phyloP scores from a whole-genome alignment of 30 jellyfish, hydroid and myxozoan genomes.

The Hydractinia symbiolongicarpus region DNA sequence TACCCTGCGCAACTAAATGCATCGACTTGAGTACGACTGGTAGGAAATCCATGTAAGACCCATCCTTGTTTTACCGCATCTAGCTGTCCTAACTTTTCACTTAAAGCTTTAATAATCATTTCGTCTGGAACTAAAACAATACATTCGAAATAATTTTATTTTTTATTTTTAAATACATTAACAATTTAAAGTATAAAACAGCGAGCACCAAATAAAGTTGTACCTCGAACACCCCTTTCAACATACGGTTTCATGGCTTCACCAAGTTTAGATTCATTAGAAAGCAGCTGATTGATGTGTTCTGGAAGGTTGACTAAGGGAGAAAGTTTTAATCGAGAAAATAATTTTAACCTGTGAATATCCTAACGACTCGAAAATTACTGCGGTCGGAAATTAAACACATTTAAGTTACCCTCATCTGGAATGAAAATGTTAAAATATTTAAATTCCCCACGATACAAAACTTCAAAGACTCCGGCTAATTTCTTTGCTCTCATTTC shows the following conservation, averaged over 20 bases:
- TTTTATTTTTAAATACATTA: not conserved
- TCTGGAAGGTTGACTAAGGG: slow-evolving; percentile 39
- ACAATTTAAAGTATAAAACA: not conserved
- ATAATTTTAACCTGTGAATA: not conserved
- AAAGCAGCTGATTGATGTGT: slow-evolving; percentile 26
- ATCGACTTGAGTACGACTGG: slow-evolving; percentile 79
- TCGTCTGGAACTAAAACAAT: slow-evolving; percentile 89
- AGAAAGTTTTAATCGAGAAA: not conserved
- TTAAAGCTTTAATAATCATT: slow-evolving; percentile 49
- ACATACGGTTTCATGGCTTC: slow-evolving; percentile 76
- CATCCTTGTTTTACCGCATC: slow-evolving; percentile 95
- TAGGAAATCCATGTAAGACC: slow-evolving; percentile 98
- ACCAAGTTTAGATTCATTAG: slow-evolving; percentile 52
- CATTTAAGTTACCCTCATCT: too few relatives aligned
- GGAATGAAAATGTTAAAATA: too few relatives aligned
- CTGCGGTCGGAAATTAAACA: not conserved
- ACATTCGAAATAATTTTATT: not conserved
- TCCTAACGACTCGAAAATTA: not conserved
- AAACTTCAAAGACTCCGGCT: not conserved
- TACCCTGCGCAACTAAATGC: slow-evolving; percentile 61
- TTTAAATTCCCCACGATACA: too few relatives aligned
- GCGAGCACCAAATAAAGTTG: not conserved
- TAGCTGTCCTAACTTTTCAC: slow-evolving; percentile 54
- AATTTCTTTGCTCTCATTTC: not conserved
- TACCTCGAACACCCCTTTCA: slow-evolving; percentile 70